Evolutionary conservation across 2,113 vertebrate species (phyloP).

Genomic region (Sebastes fasciatus): DNA sequence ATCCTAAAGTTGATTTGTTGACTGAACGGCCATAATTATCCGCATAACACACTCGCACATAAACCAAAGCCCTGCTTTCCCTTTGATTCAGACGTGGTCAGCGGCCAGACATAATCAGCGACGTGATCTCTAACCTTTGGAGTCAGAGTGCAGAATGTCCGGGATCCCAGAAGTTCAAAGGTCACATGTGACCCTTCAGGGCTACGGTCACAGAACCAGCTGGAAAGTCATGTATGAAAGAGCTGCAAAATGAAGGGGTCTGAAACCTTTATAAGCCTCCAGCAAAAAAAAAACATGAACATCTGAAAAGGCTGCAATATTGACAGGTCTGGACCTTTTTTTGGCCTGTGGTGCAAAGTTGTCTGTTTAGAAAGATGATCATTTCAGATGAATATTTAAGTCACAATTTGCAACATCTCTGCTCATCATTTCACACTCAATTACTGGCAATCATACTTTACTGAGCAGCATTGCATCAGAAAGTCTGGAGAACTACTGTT

Average conservation of each 20-base stretch:
- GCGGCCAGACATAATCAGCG: slow-evolving; percentile 53
- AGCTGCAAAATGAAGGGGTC: slow-evolving; percentile 32
- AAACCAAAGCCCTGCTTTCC: slow-evolving; percentile 33
- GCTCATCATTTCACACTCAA: neutral
- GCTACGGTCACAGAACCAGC: slow-evolving; percentile 59
- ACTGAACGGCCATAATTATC: slow-evolving; percentile 22
- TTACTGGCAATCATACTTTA: neutral
- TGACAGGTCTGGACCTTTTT: slow-evolving; percentile 4
- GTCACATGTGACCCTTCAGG: slow-evolving; percentile 56
- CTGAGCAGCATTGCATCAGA: neutral
- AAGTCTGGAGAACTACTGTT: neutral
- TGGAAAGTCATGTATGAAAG: slow-evolving; percentile 57
- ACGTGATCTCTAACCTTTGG: slow-evolving; percentile 53
- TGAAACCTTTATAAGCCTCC: slow-evolving; percentile 21
- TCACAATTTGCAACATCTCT: neutral
- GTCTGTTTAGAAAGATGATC: neutral
- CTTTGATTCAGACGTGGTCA: slow-evolving; percentile 62
- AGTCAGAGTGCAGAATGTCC: slow-evolving; percentile 63
- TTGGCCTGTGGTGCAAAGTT: neutral
- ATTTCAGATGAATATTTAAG: slow-evolving; percentile 15
- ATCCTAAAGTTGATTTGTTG: slow-evolving; percentile 16
- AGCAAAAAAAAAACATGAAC: slow-evolving; percentile 12
- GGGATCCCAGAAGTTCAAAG: slow-evolving; percentile 33
- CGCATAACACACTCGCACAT: slow-evolving; percentile 13
- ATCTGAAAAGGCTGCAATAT: slow-evolving; percentile 16